Evolutionary conservation across 2,888 invertebrate species (phyloP), one percentile per base, ranked within the genome.

Genomic region (Odontocolon sp.): DNA sequence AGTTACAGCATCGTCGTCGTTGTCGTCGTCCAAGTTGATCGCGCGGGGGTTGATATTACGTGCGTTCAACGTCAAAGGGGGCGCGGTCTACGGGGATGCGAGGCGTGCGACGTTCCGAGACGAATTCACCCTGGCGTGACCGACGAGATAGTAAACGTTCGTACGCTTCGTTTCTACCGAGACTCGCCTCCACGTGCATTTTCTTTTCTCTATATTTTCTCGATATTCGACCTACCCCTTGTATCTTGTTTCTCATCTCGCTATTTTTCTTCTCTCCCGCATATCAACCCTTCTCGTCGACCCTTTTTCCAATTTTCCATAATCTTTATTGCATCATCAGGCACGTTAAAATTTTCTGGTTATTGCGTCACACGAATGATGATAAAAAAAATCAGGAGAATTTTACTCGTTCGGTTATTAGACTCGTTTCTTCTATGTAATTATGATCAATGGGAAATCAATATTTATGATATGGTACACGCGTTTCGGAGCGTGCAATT

Each of bases 41-140:
- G 42, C 31, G 67, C 47, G 38, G 68, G 68, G 69, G 64, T 42
- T 31, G 57, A 50, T 57, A 76, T 76, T 67, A 56, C 59, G 66
- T n/a, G 69, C 33, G 72, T 64, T 72, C 66, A 54, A 67, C 63
- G 74, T 77, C 64, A 66, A 81, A 75, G 63, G 70, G 73, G 70
- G 52, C 8, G 69, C 23, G 56, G 52, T 67, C 38, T 59, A 69
- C 64, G 74, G 57, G 14, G 77, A 69, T 67, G 73, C 61, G 66
- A 59, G 66, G 70, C 75, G 78, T 69, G 71, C 40, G 31, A 71
- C 76, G 69, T 45, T 4, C 78, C 79, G 73, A 73, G 75, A 79
- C 83, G 80, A 83, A 83, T 83, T 47, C 50, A 14, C 72, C 61
- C 47, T 70, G 47, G 61, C 80, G 75, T 75, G 66, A 64, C 73